Base-by-base conservation (phyloP, 2,888 invertebrate species). In the Agrochola lychnidis region DNA sequence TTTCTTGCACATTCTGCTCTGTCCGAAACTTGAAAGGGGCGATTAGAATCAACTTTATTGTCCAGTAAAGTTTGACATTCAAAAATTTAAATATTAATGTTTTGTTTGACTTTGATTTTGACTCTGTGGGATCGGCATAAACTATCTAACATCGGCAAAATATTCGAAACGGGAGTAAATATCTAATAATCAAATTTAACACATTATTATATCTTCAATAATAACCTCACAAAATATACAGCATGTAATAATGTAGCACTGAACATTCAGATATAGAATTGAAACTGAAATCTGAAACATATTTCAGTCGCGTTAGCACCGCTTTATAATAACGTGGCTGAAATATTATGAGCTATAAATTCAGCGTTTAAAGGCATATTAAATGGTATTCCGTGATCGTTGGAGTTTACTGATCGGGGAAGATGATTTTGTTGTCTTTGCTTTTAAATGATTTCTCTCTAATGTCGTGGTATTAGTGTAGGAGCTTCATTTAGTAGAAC, bases 261-360 rank as follows among this genome's bases (percentile, higher is more conserved):
- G 19, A 78, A 85, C 74, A 85, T 78, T 82, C 74, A 74, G 74
- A 85, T 78, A 70, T n/a, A 69, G 74, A 82, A 83, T 73, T 86
- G 79, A 68, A 82, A 42, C 74, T 82, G 74, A 82, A 85, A 78
- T 75, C 78, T 70, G 83, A 70, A 70, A 61, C 74, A 82, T 85
- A 83, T 83, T 83, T 83, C 83, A 75, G 79, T 57, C 63, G 72
- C 30, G 40, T 61, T 79, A 83, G 73, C 45, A 48, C 30, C 57
- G 69, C 62, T 63, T 56, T 83, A 72, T 83, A 83, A 83, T 83
- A 83, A 72, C 51, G 56, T 63, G 53, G 45, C 30, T 86, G 86
- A 78, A 73, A 72, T 78, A 83, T 83, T 78, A 74, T 69, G 59
- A 70, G 79, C 59, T n/a, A 72, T 86, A 83, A 83, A 86, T 79